A percentile compares a stretch with the other conserved stretches of the same genome.
These are phyloP conservation scores for Sebastes ruberrimus DNA, from an alignment of 2,797 vertebrate genomes.

Conservation along the genomic window DNA sequence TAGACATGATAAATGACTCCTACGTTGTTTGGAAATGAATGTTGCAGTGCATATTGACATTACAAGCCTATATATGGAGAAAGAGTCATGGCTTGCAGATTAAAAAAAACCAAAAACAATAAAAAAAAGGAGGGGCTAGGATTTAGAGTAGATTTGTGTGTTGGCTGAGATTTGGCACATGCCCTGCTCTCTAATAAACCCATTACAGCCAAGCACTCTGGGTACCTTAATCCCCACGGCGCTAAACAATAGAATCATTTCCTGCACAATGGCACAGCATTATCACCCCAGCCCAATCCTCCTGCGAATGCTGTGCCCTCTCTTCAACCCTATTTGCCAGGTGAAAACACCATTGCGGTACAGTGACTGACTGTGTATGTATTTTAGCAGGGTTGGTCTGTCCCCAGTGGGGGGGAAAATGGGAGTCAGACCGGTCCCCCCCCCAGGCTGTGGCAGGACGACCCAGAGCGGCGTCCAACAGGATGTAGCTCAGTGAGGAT, in stretches of 20 bases:
- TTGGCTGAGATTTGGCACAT: constrained; percentile 25
- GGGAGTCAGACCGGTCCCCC: not conserved
- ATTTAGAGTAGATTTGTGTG: not conserved
- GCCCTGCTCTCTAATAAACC: constrained; percentile 26
- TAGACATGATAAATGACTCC: not conserved
- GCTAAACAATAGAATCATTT: constrained; percentile 53
- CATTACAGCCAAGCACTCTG: constrained; percentile 22
- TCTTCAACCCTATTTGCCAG: not conserved
- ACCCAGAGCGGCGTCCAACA: not conserved
- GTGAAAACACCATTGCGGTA: constrained; percentile 4
- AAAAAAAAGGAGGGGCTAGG: not conserved
- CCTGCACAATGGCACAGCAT: constrained; percentile 32
- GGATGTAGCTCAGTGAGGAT: constrained; percentile 30
- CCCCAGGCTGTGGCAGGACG: not conserved
- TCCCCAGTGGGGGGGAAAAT: not conserved
- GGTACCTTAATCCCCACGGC: constrained; percentile 29
- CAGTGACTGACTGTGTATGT: not conserved
- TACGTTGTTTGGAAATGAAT: not conserved
- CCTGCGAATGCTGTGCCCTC: not conserved
- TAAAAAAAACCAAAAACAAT: not conserved
- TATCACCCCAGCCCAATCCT: constrained; percentile 25
- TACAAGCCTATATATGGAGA: not conserved
- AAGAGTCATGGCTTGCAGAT: not conserved
- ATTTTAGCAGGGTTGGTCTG: not conserved
- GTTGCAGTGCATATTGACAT: not conserved